Evolutionary conservation across 2,888 invertebrate genomes (phyloP), one percentile per base, ranked within the genome.

Genomic region (Hypsopygia costalis): DNA sequence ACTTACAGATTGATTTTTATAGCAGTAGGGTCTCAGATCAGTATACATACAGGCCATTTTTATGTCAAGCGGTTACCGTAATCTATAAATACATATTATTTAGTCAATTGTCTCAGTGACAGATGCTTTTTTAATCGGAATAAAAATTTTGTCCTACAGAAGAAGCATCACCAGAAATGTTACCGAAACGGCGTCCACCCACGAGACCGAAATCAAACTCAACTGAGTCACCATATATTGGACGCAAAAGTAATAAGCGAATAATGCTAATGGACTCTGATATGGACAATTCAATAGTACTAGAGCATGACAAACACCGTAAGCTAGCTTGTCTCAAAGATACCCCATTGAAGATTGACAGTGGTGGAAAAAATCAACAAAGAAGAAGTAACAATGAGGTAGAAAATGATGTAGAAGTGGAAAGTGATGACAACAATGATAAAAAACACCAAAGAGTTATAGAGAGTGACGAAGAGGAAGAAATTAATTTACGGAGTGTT

Each of bases 261-360:
- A 73, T 83, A 55, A 60, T 81, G 16, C 16, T 16, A 1, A 52
- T 78, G 1, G 87, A 86, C 28, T 87, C 87, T 0, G 87, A 88
- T 47, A 77, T 80, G 0, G 87, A 87, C 38, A 82, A 85, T 46
- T 87, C 87, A 5, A 77, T 87, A 16, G 49, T 85, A 1, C 61
- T 78, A 33, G 83, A 83, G 55, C 76, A 76, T 16, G 55, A 74
- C 8, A 76, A 63, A 20, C 66, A 76, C 34, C 75, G 57, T 1
- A 87, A 86, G 56, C 29, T 69, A 3, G 52, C 54, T 20, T 87
- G 87, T 41, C 41, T 77, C 6, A 80, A 87, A 51, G 73, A 77
- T 9, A 87, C 87, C 3, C 87, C 87, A 0, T 47, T 72, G 1
- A 86, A 81, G 59, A 58, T 76, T 33, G 53, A 53, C 36, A 39